phyloP scores from a whole-genome alignment of 2,113 vertebrate genomes.

The Gnathochromis pfefferi region DNA sequence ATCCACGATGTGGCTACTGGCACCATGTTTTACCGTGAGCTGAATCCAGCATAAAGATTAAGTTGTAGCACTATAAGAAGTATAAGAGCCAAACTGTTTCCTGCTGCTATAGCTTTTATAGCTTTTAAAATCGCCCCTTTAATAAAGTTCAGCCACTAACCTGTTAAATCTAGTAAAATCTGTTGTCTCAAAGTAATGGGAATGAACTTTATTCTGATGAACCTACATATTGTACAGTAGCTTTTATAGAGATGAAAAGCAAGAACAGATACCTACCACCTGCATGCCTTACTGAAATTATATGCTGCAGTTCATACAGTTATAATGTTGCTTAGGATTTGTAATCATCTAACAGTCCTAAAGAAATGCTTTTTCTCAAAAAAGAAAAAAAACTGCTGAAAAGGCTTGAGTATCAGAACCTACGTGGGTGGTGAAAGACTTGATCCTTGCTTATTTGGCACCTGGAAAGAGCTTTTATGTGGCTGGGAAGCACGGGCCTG shows the following conservation, averaged over 20 bases:
- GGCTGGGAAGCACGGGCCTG: slow-evolving; percentile 14
- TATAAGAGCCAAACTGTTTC: neutral
- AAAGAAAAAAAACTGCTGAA: neutral
- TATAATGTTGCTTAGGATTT: slow-evolving; percentile 11
- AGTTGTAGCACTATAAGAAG: neutral
- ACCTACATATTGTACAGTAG: neutral
- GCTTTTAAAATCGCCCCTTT: neutral
- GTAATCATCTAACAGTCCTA: neutral
- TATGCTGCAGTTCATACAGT: neutral
- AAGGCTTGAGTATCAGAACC: neutral
- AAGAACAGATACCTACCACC: neutral
- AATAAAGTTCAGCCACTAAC: neutral
- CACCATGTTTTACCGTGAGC: neutral
- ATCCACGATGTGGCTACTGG: neutral
- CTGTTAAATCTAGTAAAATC: neutral
- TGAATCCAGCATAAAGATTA: neutral
- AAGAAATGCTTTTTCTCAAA: slow-evolving; percentile 1
- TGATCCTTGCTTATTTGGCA: slow-evolving; percentile 48
- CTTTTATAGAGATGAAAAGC: neutral
- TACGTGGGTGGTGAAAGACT: slow-evolving; percentile 27
- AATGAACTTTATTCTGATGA: neutral
- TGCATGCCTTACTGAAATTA: neutral
- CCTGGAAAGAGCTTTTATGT: slow-evolving; percentile 35
- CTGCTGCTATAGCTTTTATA: neutral
- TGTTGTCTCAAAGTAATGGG: neutral